Base-by-base conservation (phyloP, 2,797 vertebrate genomes). In the Anguilla megastoma region DNA sequence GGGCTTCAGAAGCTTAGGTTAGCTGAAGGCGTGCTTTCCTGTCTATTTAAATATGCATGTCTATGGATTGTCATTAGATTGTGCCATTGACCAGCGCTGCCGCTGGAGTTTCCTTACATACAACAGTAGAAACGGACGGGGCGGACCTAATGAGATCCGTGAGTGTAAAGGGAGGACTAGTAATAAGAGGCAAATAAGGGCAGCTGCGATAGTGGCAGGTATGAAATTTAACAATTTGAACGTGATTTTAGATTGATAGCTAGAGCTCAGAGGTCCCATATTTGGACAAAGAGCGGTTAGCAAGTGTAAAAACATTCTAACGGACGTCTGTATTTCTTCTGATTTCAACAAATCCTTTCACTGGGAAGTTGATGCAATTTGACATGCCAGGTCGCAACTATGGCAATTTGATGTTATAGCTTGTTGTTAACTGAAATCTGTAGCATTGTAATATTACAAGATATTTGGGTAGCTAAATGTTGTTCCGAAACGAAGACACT, bases 151-250 rank as follows among this genome's bases (percentile, higher is more conserved):
- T 90, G 89, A 92, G 93, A 87, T 93, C 90, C 90, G 76, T 90
- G 84, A 91, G 90, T 76, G 74, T 96, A 94, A 88, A 71, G 27
- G 96, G 95, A 96, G 94, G 95, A 95, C 95, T 96, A 95, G 93
- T 36, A 36, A 82, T 16, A 87, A 54, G 76, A 45, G 74, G 76
- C 63, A 48, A 87, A 87, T 41, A 83, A 83, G 86, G 80, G 86
- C 86, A 60, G 80, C 86, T 83, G 58, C 74, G 12, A 63, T 83
- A 83, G 86, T 83, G 83, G 50, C 79, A 83, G 86, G 86, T 87
- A 87, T 56, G 86, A 56, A 63, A 82, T 83, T 18, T 63, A 83
- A 63, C 48, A 27, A 48, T 83, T 63, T 48, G 45, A 66, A 50
- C 27, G 14, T 54, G 24, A 50, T 24, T 7, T 21, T 83, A 76